Base-by-base conservation (phyloP, 2,888 invertebrate species). In the Melinaea menophilus region DNA sequence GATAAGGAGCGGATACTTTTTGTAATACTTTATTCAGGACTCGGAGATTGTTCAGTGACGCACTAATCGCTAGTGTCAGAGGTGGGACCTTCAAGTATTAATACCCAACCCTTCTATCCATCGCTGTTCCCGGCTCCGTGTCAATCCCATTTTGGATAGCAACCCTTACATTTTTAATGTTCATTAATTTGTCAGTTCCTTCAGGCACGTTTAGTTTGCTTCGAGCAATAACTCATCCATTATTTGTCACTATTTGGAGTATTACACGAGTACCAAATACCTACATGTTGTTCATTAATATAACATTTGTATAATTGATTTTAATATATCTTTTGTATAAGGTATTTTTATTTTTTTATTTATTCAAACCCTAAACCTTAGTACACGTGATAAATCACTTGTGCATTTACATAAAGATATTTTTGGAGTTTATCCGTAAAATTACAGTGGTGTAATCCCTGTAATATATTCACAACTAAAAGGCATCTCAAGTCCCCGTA, bases 381-480 rank as follows among this genome's bases (percentile, higher is more conserved):
- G 4, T 37, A 5, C 37, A 37, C 5, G 9, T 59, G 62, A 65
- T 70, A 74, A 80, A 76, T 70, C 79, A 69, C 82, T 65, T 55
- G 81, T 72, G 75, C 76, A 76, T 75, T 82, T 75, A 75, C 66
- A 79, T 78, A 79, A 75, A 79, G 79, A 82, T 81, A 78, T 80
- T 81, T 79, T 73, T 78, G 66, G 76, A 82, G 81, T 86, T 86
- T 80, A 86, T 81, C 81, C 82, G 73, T 72, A 77, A 82, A 86
- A 85, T 84, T 82, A 81, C 79, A 79, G 75, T 71, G 74, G 61
- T 64, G 77, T 88, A 86, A 88, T 86, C 84, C 82, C 70, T 72
- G 76, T 86, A 89, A 90, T 87, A 79, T 90, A 90, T 90, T 84
- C 90, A 80, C 78, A 88, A 89, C 89, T 86, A 88, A 90, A 88